Percentiles rank a stretch among this genome's conserved stretches.
These are phyloP conservation scores for Trachelus troglodyta DNA, from an alignment of 2,888 invertebrate species.

Conservation along the genomic window DNA sequence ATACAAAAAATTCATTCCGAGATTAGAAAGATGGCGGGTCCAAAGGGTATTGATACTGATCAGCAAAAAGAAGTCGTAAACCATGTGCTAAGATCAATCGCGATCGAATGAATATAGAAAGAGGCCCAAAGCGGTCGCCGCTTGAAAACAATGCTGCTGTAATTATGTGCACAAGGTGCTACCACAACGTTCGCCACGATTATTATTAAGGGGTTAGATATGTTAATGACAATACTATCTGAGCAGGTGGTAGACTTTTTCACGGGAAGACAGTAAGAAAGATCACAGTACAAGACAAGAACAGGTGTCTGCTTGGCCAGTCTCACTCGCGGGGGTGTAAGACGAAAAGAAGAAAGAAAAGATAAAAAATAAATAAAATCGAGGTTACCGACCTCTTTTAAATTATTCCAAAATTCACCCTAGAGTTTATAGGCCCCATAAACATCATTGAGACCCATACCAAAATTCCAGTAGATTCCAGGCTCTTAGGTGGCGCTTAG, in stretches of 20 bases:
- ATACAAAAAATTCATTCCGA: not conserved
- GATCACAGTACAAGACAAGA: not conserved
- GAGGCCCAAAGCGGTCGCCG: not conserved
- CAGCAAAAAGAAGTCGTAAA: not conserved
- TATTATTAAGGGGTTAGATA: slow-evolving; percentile 25
- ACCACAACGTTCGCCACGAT: slow-evolving; percentile 13
- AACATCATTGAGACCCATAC: not conserved
- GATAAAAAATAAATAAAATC: not conserved
- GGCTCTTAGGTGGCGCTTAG: not conserved
- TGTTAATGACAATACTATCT: slow-evolving; percentile 22
- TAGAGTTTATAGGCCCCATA: not conserved
- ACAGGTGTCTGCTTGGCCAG: not conserved
- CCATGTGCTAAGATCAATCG: not conserved
- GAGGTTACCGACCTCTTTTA: not conserved
- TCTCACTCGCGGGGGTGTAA: not conserved
- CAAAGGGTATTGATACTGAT: not conserved
- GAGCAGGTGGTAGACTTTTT: not conserved
- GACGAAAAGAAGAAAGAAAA: not conserved
- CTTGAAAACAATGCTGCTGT: slow-evolving; percentile 3
- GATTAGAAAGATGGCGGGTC: not conserved
- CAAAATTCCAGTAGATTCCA: not conserved
- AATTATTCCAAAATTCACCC: not conserved
- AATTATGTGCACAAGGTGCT: slow-evolving; percentile 19
- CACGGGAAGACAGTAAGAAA: not conserved
- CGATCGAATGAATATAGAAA: not conserved